Evolutionary conservation across 2,113 vertebrate species (phyloP).

Genomic region (Macrotus californicus): DNA sequence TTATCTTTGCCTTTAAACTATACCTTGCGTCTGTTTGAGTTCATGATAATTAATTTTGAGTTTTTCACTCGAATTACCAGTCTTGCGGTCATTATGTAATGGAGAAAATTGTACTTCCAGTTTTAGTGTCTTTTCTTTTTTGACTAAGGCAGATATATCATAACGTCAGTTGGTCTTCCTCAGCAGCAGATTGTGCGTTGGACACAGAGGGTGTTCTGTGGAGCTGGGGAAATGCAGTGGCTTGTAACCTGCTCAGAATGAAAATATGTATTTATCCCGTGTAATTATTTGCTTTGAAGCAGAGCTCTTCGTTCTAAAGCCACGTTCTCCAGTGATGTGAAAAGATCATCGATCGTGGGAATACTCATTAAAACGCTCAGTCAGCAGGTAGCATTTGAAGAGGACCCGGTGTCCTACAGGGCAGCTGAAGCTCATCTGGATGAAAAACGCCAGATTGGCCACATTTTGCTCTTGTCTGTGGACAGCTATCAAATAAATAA

Average conservation of each 20-base stretch:
- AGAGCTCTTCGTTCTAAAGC: slow-evolving; percentile 42
- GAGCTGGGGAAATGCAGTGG: not conserved
- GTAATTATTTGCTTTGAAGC: not conserved
- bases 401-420: slow-evolving; percentile 34
- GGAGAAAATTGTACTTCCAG: not conserved
- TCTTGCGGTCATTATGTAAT: not conserved
- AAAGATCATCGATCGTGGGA: slow-evolving; percentile 45
- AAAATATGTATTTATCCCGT: slow-evolving; percentile 7
- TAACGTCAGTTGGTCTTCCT: not conserved
- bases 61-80: not conserved
- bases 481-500: slow-evolving; percentile 44
- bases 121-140: slow-evolving; percentile 10
- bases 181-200: too few relatives aligned
- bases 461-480: slow-evolving; percentile 50
- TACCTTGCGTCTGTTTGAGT: not conserved
- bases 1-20: not conserved
- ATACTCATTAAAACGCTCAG: slow-evolving; percentile 67
- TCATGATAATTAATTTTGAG: not conserved
- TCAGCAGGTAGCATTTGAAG: slow-evolving; percentile 60
- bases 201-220: not conserved
- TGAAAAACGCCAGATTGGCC: slow-evolving; percentile 47
- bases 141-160: not conserved
- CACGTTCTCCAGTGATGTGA: slow-evolving; percentile 29
- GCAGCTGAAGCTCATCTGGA: not conserved
- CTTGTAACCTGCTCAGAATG: not conserved